phyloP scores from a whole-genome alignment of 1,140 invertebrate species.

The Aphelinus certus region DNA sequence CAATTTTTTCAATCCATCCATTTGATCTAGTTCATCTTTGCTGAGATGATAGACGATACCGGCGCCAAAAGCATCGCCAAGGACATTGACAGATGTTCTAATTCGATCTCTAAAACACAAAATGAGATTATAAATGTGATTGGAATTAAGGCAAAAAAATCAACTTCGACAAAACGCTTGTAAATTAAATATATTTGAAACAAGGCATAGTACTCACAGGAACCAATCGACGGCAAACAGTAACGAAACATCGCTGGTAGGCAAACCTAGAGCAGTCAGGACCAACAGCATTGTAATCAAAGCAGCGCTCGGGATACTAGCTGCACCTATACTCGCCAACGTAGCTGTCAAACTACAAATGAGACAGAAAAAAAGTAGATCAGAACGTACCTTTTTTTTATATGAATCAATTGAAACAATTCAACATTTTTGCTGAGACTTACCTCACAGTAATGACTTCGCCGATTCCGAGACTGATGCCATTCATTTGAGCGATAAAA shows the following conservation, averaged over 20 bases:
- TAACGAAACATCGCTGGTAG: slow-evolving; percentile 76
- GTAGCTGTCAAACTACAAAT: slow-evolving; percentile 74
- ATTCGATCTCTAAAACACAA: slow-evolving; percentile 66
- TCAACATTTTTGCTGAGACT: not conserved
- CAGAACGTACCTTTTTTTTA: too few relatives aligned
- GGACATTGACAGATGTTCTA: slow-evolving; percentile 83
- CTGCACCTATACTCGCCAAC: slow-evolving; percentile 81
- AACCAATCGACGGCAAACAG: slow-evolving; percentile 82
- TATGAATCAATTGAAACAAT: too few relatives aligned
- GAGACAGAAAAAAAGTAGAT: too few relatives aligned
- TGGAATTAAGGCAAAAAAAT: not conserved
- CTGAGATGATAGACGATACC: slow-evolving; percentile 82
- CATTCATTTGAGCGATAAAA: slow-evolving; percentile 78
- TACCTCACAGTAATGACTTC: slow-evolving; percentile 72
- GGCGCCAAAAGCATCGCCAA: slow-evolving; percentile 83
- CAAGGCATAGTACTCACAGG: slow-evolving; percentile 68
- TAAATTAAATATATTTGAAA: too few relatives aligned
- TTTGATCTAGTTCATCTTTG: slow-evolving; percentile 71
- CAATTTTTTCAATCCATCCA: slow-evolving; percentile 59
- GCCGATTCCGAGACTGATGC: slow-evolving; percentile 68
- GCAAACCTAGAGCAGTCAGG: slow-evolving; percentile 76
- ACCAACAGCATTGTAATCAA: slow-evolving; percentile 84
- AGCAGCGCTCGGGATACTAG: slow-evolving; percentile 80
- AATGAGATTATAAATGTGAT: not conserved
- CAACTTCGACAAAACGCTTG: too few relatives aligned